Conservation (phyloP, 1,140 invertebrate species). For the Calliopsis andreniformis region DNA sequence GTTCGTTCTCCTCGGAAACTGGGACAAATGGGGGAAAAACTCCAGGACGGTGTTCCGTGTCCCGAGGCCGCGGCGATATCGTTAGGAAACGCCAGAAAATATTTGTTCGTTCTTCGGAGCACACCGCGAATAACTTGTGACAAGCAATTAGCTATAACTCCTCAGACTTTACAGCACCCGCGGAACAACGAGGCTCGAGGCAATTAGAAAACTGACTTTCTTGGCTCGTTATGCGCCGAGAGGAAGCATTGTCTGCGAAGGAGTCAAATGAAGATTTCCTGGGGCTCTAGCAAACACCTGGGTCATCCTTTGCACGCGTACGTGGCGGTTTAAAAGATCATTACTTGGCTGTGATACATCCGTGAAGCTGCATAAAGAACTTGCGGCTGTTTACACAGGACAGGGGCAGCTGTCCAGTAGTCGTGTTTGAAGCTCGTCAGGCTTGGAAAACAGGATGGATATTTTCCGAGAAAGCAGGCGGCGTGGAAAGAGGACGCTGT, state of each 20-base stretch:
- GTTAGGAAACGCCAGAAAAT: background rate
- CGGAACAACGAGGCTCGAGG: background rate
- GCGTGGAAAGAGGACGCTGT: background rate
- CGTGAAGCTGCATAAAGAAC: background rate
- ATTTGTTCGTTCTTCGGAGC: background rate
- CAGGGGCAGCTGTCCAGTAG: background rate
- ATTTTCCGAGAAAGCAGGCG: background rate
- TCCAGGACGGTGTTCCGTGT: too few species aligned
- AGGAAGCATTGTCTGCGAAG: background rate
- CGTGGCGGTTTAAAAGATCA: background rate
- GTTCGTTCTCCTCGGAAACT: background rate
- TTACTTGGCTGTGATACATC: background rate
- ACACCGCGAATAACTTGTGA: background rate
- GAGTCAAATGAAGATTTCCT: background rate
- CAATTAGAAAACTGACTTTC: slow-evolving; percentile 12
- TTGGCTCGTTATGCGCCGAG: background rate
- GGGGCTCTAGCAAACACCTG: background rate
- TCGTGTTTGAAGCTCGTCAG: too few species aligned
- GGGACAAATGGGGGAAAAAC: background rate
- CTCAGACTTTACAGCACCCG: background rate
- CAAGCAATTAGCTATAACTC: too few species aligned
- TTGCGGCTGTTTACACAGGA: background rate
- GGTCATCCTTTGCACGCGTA: background rate
- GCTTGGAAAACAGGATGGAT: background rate
- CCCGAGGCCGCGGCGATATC: background rate